phyloP scores from a whole-genome alignment of 2,113 vertebrate genomes.

The Antennarius striatus region DNA sequence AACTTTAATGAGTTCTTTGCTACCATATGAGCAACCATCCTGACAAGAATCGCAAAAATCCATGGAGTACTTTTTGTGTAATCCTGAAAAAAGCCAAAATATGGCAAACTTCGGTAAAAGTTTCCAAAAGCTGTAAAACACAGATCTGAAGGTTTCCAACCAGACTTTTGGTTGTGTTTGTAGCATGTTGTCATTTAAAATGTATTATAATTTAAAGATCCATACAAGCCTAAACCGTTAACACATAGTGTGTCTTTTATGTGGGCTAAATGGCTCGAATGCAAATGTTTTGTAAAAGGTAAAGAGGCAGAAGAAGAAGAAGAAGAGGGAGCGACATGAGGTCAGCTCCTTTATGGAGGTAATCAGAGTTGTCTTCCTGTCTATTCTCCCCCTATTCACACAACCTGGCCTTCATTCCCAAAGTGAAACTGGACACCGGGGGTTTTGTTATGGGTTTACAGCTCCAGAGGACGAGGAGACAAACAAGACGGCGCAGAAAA shows the following conservation, averaged over 20 bases:
- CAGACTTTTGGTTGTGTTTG: too few relatives aligned
- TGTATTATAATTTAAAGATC: not conserved
- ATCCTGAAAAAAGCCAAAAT: too few relatives aligned
- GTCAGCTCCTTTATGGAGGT: constrained; percentile 75
- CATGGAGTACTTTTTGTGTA: too few relatives aligned
- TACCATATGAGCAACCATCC: too few relatives aligned
- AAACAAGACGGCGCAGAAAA: constrained; percentile 53
- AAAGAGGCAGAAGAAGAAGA: constrained; percentile 13
- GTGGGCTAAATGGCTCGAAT: not conserved
- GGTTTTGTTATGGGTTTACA: constrained; percentile 73
- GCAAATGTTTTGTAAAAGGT: constrained; percentile 18
- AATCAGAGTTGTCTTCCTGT: constrained; percentile 76
- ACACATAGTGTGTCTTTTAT: not conserved
- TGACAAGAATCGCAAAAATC: too few relatives aligned
- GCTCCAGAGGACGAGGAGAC: constrained; percentile 62
- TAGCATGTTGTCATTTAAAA: too few relatives aligned
- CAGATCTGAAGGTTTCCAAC: too few relatives aligned
- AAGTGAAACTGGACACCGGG: constrained; percentile 66
- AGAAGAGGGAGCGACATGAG: constrained; percentile 61
- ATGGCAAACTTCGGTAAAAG: too few relatives aligned
- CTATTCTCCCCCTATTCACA: constrained; percentile 71
- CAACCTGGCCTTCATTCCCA: constrained; percentile 68
- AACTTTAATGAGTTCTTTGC: too few relatives aligned
- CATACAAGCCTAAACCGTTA: not conserved
- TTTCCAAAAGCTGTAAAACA: too few relatives aligned